Evolutionary conservation across 2,797 vertebrate species (phyloP), one percentile per base, ranked within the genome.

Genomic region (Enteromius fasciolatus): DNA sequence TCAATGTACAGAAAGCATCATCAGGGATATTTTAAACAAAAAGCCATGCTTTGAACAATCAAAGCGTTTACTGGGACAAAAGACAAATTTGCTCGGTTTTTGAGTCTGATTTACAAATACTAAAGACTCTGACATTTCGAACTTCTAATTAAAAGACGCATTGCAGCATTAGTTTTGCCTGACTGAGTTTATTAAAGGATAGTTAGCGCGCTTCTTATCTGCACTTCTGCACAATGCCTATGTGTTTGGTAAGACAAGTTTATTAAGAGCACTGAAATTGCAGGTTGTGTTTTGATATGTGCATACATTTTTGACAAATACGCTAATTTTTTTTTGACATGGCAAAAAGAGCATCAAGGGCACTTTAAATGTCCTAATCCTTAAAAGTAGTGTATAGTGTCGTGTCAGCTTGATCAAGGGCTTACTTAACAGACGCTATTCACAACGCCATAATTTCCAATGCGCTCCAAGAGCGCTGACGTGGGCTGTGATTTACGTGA

Each of bases 91-190:
- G 70, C 78, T 39, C 11, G 28, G 57, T 61, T 76, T 72, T 68
- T 20, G 52, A 80, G 83, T 81, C 78, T 82, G 84, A 83, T 88
- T 77, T 87, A 80, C 73, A 84, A 84, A 83, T 57, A 66, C 66
- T 57, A 66, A 69, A 82, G 81, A 84, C 69, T 44, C 31, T 82
- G 85, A 85, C 86, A 80, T 87, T 83, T 80, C 25, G 59, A 87
- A 82, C 81, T 77, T 84, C 78, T 87, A 85, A 86, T 89, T 89
- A 88, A 86, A 87, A 85, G 68, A 82, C 39, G 80, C 85, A 84
- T 73, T 84, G 73, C 82, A 76, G 84, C 81, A 85, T 89, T 88
- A 86, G 86, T 68, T 86, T 87, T 86, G 87, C 83, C 77, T 86
- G 87, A 83, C 84, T 87, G 87, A 85, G 54, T 87, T 86, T 85